A percentile compares a stretch with the other conserved stretches of the same genome.
Conservation (phyloP, 2,113 vertebrate genomes). For the Melozone crissalis region DNA sequence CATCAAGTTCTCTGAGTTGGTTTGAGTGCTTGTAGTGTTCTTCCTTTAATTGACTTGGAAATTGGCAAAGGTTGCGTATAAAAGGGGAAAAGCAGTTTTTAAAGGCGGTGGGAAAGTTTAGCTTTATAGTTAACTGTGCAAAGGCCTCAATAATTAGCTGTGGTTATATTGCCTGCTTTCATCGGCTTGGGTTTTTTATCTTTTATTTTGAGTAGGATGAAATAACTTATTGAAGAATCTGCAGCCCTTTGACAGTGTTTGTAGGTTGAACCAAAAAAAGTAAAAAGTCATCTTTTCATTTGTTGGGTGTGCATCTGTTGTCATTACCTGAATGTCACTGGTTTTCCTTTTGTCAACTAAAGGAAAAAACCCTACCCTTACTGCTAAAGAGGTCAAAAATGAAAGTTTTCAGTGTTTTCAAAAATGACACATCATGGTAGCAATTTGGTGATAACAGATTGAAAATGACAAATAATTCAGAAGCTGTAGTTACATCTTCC, state of each 20-base stretch:
- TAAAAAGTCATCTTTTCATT: neutral
- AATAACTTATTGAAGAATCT: neutral
- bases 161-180: neutral
- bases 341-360: neutral
- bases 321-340: neutral
- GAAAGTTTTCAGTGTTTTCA: neutral
- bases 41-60: slow-evolving; percentile 51
- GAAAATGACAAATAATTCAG: neutral
- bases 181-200: neutral
- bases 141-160: neutral
- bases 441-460: neutral
- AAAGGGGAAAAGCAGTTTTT: slow-evolving; percentile 12
- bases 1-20: slow-evolving; percentile 22
- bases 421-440: neutral
- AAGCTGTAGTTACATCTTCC: neutral
- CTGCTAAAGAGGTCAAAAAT: neutral
- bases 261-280: neutral
- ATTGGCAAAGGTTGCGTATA: neutral
- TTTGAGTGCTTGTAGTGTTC: slow-evolving; percentile 41
- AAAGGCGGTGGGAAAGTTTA: neutral
- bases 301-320: neutral
- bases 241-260: neutral
- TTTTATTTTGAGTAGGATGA: neutral
- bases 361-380: fast-evolving
- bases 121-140: neutral